Evolutionary conservation across 2,888 invertebrate species (phyloP).

Genomic region (Spilosoma lubricipeda): DNA sequence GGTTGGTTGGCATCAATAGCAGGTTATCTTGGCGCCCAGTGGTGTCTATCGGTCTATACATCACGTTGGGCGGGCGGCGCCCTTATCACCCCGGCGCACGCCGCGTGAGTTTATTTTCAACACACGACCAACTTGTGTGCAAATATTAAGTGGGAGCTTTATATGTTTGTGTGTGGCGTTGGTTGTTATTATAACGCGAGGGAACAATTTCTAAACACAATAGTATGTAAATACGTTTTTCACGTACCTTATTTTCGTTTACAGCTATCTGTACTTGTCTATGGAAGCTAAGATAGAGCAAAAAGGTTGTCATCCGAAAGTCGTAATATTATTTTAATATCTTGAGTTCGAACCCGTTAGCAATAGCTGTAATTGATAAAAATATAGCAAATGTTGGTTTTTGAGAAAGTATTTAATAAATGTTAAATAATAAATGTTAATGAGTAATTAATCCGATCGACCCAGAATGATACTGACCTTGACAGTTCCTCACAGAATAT

Average conservation of each 20-base stretch:
- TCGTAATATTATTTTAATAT: not conserved
- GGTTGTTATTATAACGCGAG: constrained; percentile 29
- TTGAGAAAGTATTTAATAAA: not conserved
- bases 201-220: constrained; percentile 1
- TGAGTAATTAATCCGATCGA: too few species aligned
- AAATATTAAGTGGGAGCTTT: constrained; percentile 46
- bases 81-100: constrained; percentile 57
- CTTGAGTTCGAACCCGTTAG: not conserved
- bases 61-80: constrained; percentile 56
- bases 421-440: not conserved
- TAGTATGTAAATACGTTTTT: constrained; percentile 1
- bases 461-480: not conserved
- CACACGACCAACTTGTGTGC: constrained; percentile 49
- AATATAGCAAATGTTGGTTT: not conserved
- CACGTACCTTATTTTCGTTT: not conserved
- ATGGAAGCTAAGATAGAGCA: not conserved
- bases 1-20: constrained; percentile 52
- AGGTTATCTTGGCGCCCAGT: constrained; percentile 58
- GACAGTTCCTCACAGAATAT: not conserved
- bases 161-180: constrained; percentile 35
- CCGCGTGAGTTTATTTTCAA: constrained; percentile 55
- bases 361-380: not conserved
- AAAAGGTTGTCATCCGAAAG: not conserved
- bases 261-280: not conserved
- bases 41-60: constrained; percentile 53